Conservation (phyloP, 2,888 invertebrate genomes). For the Tillus elongatus region DNA sequence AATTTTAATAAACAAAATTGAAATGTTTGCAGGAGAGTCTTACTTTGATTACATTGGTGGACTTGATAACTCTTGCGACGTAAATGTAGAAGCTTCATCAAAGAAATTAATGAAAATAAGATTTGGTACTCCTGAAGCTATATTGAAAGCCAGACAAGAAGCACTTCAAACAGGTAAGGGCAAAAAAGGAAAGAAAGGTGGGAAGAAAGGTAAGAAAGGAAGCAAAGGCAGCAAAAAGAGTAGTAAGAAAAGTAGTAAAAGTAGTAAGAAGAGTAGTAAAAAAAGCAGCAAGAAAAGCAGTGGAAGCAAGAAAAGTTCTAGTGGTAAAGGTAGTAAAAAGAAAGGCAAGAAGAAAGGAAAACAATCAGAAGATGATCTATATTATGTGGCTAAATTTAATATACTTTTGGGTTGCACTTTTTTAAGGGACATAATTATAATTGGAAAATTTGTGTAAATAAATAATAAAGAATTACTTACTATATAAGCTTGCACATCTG, state of each 20-base stretch:
- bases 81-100: not conserved
- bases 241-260: not conserved
- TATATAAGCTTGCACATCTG: too few relatives aligned
- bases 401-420: conserved; percentile 4
- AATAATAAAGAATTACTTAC: too few relatives aligned
- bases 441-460: not conserved
- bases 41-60: conserved; percentile 1
- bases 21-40: not conserved
- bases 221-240: not conserved
- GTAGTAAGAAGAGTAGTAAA: too few relatives aligned
- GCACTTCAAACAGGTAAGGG: not conserved
- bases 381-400: conserved; percentile 6
- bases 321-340: not conserved
- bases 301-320: not conserved
- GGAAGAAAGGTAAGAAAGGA: conserved; percentile 1
- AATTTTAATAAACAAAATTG: too few relatives aligned
- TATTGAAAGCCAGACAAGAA: not conserved
- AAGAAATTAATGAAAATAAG: not conserved
- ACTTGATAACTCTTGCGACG: not conserved
- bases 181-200: too few relatives aligned
- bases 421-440: conserved; percentile 1
- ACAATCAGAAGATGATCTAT: conserved; percentile 11
- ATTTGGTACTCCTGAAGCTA: conserved; percentile 7
- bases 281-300: too few relatives aligned
- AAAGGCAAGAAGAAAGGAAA: not conserved